phyloP scores from a whole-genome alignment of 2,888 invertebrate species.

The Holacanthella duospinosa region DNA sequence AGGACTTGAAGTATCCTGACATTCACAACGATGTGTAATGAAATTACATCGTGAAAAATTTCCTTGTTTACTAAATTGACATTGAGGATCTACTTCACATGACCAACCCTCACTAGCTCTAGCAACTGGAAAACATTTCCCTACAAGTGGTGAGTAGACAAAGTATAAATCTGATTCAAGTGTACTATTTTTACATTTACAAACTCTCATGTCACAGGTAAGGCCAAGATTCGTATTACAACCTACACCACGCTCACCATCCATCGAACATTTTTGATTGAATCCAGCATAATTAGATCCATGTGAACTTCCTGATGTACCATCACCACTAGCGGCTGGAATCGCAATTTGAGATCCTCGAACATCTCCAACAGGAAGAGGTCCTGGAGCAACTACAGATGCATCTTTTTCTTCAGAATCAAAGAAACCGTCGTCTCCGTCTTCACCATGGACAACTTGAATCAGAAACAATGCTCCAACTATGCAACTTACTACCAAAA shows the following conservation, averaged over 20 bases:
- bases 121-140: constrained; percentile 1
- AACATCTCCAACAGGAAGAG: not conserved
- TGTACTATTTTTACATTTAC: not conserved
- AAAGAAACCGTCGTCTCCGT: not conserved
- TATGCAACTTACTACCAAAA: no score
- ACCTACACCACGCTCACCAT: not conserved
- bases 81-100: constrained; percentile 8
- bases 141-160: not conserved
- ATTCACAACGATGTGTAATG: constrained; percentile 7
- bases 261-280: not conserved
- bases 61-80: constrained; percentile 1
- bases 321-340: not conserved
- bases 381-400: not conserved
- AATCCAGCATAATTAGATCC: not conserved
- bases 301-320: not conserved
- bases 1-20: not conserved
- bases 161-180: not conserved
- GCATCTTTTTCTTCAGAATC: not conserved
- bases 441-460: not conserved
- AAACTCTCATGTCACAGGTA: not conserved
- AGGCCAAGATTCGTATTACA: constrained; percentile 8
- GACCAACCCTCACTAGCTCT: not conserved
- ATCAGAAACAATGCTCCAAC: not conserved
- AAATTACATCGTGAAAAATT: constrained; percentile 9
- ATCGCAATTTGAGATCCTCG: not conserved